Evolutionary conservation across 2,113 vertebrate species (phyloP), one percentile per base, ranked within the genome.

Genomic region (Oceanites oceanicus): DNA sequence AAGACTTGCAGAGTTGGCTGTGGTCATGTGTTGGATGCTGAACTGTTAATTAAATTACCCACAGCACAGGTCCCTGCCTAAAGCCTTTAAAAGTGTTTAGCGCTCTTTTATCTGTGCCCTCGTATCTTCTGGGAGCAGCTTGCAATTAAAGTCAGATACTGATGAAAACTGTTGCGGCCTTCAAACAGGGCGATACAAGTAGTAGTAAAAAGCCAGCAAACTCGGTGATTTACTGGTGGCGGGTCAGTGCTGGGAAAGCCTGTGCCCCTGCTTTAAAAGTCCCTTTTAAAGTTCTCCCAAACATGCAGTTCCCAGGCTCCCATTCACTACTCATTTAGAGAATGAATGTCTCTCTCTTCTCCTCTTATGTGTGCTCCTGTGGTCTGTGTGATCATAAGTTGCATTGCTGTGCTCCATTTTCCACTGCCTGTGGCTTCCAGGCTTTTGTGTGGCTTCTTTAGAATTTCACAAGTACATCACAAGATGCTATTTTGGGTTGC

Each of bases 31-130:
- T 59, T 85, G 85, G 86, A 94, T 89, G 92, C 94, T 86, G 80
- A 97, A 93, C 92, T 94, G 92, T 97, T 98, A 98, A 98, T 98
- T 98, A 98, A 98, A 97, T 97, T 96, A 95, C 89, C 78, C 74
- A 67, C 91, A 90, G 95, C 95, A 84, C 30, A 93, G 90, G 76
- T 92, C 81, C 70, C 52, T 75, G 92, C 90, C 95, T 94, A 65
- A 90, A 96, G 87, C 80, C 89, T 83, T 91, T 73, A 77, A 36
- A 96, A 88, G 88, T 81, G 70, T 92, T 96, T 58, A 95, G 73
- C 89, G 42, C 79, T 76, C 92, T 72, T 90, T 86, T 83, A 88
- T 96, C 94, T 97, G 90, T 92, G 91, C 86, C 90, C 30, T 50
- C 16, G 62, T 65, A 88, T 96, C 95, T 95, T 94, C 85, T 91